These are phyloP conservation scores for Aviceda subcristata DNA, from an alignment of 2,113 vertebrate species.

Conservation along the genomic window DNA sequence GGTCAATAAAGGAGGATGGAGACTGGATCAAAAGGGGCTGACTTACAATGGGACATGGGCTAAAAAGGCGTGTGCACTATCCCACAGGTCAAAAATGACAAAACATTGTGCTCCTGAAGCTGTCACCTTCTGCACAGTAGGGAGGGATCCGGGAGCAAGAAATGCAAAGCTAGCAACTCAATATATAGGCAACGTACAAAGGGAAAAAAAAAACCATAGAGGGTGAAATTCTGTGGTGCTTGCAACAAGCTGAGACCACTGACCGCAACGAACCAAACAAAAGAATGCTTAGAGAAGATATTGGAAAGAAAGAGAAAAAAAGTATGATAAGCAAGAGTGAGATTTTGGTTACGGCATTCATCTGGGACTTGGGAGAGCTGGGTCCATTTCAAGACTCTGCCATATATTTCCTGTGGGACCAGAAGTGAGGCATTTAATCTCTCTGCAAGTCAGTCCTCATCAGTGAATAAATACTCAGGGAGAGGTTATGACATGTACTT, in stretches of 20 bases:
- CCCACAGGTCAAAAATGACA: slow-evolving; percentile 45
- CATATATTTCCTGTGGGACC: neutral
- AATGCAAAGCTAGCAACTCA: neutral
- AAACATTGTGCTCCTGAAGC: neutral
- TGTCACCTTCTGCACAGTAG: slow-evolving; percentile 27
- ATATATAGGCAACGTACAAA: neutral
- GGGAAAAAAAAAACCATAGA: neutral
- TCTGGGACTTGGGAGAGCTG: neutral
- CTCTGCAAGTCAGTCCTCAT: neutral
- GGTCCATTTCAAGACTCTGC: neutral
- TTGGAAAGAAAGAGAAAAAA: neutral
- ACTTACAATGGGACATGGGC: slow-evolving; percentile 29
- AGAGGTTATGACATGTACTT: neutral
- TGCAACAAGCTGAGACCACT: neutral
- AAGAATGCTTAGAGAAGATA: neutral
- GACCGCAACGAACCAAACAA: neutral
- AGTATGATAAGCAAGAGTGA: neutral
- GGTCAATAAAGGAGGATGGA: slow-evolving; percentile 52
- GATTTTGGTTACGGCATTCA: neutral
- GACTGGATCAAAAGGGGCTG: slow-evolving; percentile 44
- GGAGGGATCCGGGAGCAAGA: neutral
- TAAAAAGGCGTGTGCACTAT: slow-evolving; percentile 19
- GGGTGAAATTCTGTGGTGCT: neutral
- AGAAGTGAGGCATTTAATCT: neutral
- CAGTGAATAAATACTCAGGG: neutral